A percentile compares a stretch with the other conserved stretches of the same genome.
Evolutionary conservation across 2,888 invertebrate genomes (phyloP).

Genomic region (Andrena praecox): DNA sequence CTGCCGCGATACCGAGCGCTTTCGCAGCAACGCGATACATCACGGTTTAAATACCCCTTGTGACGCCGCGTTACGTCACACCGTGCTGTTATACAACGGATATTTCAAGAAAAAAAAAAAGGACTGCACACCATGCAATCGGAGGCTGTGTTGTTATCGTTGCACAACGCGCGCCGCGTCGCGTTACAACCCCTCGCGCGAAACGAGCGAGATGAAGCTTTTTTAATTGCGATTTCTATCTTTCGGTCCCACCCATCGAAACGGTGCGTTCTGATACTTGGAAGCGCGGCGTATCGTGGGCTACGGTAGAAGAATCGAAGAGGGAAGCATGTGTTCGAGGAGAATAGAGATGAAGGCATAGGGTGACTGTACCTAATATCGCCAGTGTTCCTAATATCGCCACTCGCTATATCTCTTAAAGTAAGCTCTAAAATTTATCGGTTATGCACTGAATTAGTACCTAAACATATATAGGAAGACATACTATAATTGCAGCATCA

Average conservation of each 20-base stretch:
- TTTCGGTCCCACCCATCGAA: neutral
- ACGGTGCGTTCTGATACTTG: neutral
- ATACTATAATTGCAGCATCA: too few species aligned
- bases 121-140: conserved; percentile 31
- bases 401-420: too few species aligned
- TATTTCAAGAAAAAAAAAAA: conserved; percentile 20
- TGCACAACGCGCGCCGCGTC: conserved; percentile 22
- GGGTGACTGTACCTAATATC: too few species aligned
- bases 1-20: conserved; percentile 33
- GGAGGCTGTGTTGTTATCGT: conserved; percentile 44
- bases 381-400: too few species aligned
- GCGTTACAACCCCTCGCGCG: neutral
- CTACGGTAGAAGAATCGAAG: neutral
- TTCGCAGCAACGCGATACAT: conserved; percentile 30
- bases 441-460: too few species aligned
- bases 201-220: conserved; percentile 2
- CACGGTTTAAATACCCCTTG: conserved; percentile 45
- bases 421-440: too few species aligned
- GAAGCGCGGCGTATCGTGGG: neutral
- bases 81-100: conserved; percentile 30
- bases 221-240: conserved; percentile 11
- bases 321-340: neutral
- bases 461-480: too few species aligned
- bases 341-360: neutral
- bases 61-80: conserved; percentile 45